These are phyloP conservation scores for Leucania comma DNA, from an alignment of 2,888 invertebrate species.

Conservation along the genomic window DNA sequence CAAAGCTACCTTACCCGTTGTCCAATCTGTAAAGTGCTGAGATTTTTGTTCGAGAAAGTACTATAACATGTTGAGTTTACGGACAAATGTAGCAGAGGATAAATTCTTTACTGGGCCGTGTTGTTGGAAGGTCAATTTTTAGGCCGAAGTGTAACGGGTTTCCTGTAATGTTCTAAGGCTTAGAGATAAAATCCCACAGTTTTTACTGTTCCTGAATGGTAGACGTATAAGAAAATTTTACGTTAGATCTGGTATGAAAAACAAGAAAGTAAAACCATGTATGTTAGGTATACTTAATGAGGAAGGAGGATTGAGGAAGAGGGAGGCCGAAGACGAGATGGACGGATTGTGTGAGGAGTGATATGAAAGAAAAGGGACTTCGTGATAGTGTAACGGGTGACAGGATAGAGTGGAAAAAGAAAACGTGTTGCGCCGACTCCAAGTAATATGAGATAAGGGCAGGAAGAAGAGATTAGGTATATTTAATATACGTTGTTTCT, in stretches of 20 bases:
- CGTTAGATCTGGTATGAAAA: background rate
- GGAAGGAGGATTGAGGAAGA: too few relatives aligned
- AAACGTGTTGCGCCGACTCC: too few relatives aligned
- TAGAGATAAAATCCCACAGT: conserved; percentile 8
- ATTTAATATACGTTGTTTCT: background rate
- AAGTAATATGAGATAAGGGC: too few relatives aligned
- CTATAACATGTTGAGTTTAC: conserved; percentile 53
- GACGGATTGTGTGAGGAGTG: too few relatives aligned
- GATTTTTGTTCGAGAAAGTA: conserved; percentile 42
- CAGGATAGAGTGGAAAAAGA: too few relatives aligned
- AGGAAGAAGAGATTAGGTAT: too few relatives aligned
- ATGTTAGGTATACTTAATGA: too few relatives aligned
- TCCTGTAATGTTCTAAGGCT: conserved; percentile 15
- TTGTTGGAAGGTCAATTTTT: conserved; percentile 33
- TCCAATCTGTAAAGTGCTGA: conserved; percentile 56
- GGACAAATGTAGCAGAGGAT: conserved; percentile 33
- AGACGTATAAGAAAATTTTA: background rate
- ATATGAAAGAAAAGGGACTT: too few relatives aligned
- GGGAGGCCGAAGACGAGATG: too few relatives aligned
- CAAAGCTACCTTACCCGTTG: conserved; percentile 42
- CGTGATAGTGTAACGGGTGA: too few relatives aligned
- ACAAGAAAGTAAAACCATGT: too few relatives aligned
- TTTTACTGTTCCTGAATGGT: conserved; percentile 2
- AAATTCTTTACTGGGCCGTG: conserved; percentile 50
- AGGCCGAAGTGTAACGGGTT: conserved; percentile 39